Base-by-base conservation (phyloP, 2,797 vertebrate species). In the Heterohyrax brucei region DNA sequence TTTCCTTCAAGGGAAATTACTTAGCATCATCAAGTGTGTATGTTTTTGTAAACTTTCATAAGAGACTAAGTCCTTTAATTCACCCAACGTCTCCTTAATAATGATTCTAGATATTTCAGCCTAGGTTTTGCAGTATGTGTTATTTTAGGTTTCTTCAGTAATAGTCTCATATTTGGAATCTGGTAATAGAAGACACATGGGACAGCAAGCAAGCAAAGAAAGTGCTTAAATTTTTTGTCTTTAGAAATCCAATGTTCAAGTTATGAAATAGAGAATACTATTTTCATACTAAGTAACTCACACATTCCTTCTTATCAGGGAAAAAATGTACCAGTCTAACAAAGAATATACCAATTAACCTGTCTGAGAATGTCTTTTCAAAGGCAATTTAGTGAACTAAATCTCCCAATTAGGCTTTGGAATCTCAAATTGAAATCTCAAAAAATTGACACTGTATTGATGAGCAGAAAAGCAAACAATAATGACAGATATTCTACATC, bases 241-340 rank as follows among this genome's bases (percentile, higher is more conserved):
- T 92, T 59, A 89, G 22, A 87, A 92, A 48, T 77, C 80, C 26
- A 87, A 12, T 53, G n/a, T 56, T 77, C 39, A 86, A 81, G 7
- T 79, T 81, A 91, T 89, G 24, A 94, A 87, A 94, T 66, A 30
- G 21, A 73, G 10, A 77, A 81, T 70, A 86, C 59, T 39, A 46
- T 82, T 93, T 91, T 87, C 64, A 62, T 44, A 72, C 24, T 50
- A 12, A 89, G 50, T 79, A 92, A 87, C 33, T 72, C 56, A 95
- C 79, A 95, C 8, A 77, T 79, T 89, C 56, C 76, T 95, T 96
- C 79, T 92, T n/a, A 89, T 83, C 9, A n/a, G 19, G 59, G n/a
- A 66, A 88, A 66, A 68, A 93, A 59, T 48, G 28, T n/a, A 61
- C 3, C 75, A 88, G 24, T 82, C 62, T 85, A 75, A 94, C 94